Base-by-base conservation (phyloP, 2,113 vertebrate species). In the Ochotona curzoniae region DNA sequence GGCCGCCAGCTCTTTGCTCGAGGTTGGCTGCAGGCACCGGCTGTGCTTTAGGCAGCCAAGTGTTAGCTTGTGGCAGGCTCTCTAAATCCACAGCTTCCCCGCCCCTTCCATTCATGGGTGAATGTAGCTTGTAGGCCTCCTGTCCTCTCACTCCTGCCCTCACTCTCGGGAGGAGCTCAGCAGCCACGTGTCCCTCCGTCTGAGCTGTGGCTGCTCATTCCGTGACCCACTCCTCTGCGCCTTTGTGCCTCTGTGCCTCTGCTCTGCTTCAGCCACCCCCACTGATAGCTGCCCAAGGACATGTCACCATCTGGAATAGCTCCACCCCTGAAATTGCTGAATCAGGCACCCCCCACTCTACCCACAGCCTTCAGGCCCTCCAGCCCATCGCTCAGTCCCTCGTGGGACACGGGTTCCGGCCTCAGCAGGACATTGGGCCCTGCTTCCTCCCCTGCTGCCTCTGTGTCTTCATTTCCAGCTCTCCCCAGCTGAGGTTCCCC, bases 401-500 rank as follows among this genome's bases (percentile, higher is more conserved):
- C 81, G 87, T 26, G 75, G 89, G 81, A 84, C 76, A 11, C 0
- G 63, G 91, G 93, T 94, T 96, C 94, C 30, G 6, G 89, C 93
- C 94, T 93, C 89, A 93, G 69, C 89, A 85, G 91, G 90, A 93
- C 82, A 54, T 63, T 51, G n/a, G 92, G 82, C n/a, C 61, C 47
- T 30, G 67, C 84, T 95, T 94, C 90, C 74, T 95, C 89, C 84
- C 81, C 57, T 78, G 44, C 84, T 90, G 30, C 38, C 87, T 38
- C 73, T 81, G 71, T 84, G 66, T 91, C 94, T 96, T 94, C 80
- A 61, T 91, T 96, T 89, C 83, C 67, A 67, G 15, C 80, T 78
- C 80, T 95, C 83, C 83, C 80, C 93, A 93, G 87, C 94, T 97
- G 93, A 96, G 81, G 73, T 91, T 96, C 91, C 73, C 91, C 87